Evolutionary conservation across 2,113 vertebrate genomes (phyloP).

Genomic region (Osmerus mordax): DNA sequence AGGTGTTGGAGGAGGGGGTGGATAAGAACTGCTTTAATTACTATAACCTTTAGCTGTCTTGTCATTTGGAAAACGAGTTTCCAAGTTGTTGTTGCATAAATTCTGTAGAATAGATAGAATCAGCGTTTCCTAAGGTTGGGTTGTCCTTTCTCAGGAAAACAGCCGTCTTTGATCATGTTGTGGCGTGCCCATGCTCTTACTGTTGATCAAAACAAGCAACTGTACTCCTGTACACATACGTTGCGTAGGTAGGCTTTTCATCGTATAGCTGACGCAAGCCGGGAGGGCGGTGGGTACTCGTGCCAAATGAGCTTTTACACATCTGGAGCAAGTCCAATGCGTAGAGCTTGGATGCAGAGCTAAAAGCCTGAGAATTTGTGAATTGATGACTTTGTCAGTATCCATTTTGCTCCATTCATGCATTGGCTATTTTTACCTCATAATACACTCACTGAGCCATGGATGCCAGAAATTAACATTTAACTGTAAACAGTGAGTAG

Average conservation of each 20-base stretch:
- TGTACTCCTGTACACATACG: not conserved
- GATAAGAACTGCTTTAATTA: too few species aligned
- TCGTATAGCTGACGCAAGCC: not conserved
- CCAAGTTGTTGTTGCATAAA: not conserved
- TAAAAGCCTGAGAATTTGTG: constrained; percentile 5
- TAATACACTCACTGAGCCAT: not conserved
- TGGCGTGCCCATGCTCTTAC: constrained; percentile 1
- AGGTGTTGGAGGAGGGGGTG: not conserved
- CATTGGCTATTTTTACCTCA: not conserved
- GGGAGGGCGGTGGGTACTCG: not conserved
- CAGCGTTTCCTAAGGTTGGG: not conserved
- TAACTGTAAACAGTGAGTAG: not conserved
- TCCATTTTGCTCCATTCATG: constrained; percentile 7
- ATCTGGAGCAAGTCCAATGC: constrained; percentile 10
- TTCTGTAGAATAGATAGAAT: too few species aligned
- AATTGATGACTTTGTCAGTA: constrained; percentile 3
- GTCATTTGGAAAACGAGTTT: not conserved
- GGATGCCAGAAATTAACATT: not conserved
- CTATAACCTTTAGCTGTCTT: too few species aligned
- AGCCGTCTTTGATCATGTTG: not conserved
- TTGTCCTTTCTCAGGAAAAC: not conserved
- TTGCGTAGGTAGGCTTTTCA: not conserved
- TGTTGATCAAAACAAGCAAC: not conserved
- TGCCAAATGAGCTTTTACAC: constrained; percentile 19
- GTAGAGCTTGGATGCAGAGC: not conserved